Percentiles rank a stretch among this genome's conserved stretches.
Evolutionary conservation across 1,140 invertebrate genomes (phyloP).

Genomic region (Arctopsyche grandis): DNA sequence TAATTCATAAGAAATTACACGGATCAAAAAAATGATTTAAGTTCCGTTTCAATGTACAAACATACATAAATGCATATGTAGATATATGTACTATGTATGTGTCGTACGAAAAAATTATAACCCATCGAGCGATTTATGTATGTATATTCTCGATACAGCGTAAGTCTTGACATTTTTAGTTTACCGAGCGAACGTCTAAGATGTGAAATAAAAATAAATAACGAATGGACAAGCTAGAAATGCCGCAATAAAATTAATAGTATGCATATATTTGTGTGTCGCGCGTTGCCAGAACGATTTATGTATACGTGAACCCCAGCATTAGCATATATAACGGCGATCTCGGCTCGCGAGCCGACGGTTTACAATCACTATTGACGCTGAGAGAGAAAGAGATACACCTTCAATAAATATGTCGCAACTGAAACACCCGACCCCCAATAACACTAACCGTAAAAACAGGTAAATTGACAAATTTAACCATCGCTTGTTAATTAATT

Average conservation of each 20-base stretch:
- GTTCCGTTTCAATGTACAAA: no score
- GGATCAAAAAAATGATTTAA: no score
- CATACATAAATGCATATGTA: no score
- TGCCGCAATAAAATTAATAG: slow-evolving; percentile 23
- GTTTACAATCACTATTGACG: not conserved
- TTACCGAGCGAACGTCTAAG: not conserved
- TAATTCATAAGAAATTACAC: no score
- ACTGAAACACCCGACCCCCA: not conserved
- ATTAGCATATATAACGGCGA: not conserved
- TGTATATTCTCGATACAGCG: no score
- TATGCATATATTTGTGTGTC: slow-evolving; percentile 1
- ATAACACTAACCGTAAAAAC: slow-evolving; percentile 24
- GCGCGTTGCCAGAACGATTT: not conserved
- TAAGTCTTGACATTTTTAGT: not conserved
- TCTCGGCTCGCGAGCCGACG: not conserved
- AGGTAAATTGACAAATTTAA: slow-evolving; percentile 35
- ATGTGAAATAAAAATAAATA: not conserved
- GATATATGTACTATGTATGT: no score
- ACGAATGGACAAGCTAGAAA: not conserved
- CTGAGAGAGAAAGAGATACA: not conserved
- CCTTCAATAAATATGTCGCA: not conserved
- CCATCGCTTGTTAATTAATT: slow-evolving; percentile 9
- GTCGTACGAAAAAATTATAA: not conserved
- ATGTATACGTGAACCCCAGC: not conserved
- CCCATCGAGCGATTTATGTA: slow-evolving; percentile 3